These are phyloP conservation scores for Porites divaricata DNA, from an alignment of 92 coral and sea anemone genomes.

Conservation along the genomic window DNA sequence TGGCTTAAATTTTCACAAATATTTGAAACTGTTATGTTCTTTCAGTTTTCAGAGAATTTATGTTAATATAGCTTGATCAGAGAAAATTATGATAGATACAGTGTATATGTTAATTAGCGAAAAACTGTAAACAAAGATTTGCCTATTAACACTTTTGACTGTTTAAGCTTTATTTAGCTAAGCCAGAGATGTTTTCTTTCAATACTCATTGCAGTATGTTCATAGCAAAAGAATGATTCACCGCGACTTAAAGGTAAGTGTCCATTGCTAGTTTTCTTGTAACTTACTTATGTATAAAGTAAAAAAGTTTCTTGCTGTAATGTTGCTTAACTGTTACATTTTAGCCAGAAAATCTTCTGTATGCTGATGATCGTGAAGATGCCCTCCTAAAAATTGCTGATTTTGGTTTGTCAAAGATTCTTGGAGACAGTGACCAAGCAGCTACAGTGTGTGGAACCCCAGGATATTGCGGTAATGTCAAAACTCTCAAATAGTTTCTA, in stretches of 20 bases:
- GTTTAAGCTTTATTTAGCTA: no score
- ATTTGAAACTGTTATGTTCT: no score
- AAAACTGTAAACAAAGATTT: no score
- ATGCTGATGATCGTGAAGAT: slow-evolving; percentile 61
- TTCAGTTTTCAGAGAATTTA: no score
- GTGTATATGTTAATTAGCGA: no score
- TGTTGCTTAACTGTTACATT: background rate
- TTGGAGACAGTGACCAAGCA: slow-evolving; percentile 71
- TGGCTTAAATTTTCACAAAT: no score
- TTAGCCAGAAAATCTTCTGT: slow-evolving; percentile 96
- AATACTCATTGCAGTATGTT: slow-evolving; percentile 66
- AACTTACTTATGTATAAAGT: background rate
- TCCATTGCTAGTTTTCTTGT: background rate
- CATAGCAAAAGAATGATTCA: slow-evolving; percentile 88
- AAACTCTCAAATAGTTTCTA: no score
- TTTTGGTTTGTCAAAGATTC: slow-evolving; percentile 97
- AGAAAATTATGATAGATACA: no score
- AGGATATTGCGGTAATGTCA: slow-evolving; percentile 90
- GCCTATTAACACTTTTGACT: background rate
- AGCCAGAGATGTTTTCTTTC: background rate
- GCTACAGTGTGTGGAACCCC: slow-evolving; percentile 98
- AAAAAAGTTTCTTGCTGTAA: background rate
- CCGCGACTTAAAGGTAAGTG: slow-evolving; percentile 90
- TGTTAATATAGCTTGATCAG: no score
- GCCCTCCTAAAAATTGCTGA: slow-evolving; percentile 89